Evolutionary conservation across 2,888 invertebrate genomes (phyloP).

Genomic region (Leptinotarsa juncta): DNA sequence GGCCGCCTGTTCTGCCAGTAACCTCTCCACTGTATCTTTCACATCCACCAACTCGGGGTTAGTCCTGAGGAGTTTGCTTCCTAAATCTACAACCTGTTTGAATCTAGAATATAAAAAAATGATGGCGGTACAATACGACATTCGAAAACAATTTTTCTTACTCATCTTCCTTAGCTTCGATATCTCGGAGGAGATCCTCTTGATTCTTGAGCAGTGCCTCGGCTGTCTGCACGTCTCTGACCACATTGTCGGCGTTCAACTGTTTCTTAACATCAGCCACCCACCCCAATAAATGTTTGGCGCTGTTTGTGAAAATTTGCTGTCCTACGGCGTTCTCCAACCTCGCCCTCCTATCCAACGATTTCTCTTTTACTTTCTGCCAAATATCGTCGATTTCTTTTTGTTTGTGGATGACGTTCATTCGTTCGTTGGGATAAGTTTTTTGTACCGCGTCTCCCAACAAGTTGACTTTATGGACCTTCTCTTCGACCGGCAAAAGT

Average conservation of each 20-base stretch:
- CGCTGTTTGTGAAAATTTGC: slow-evolving; percentile 91
- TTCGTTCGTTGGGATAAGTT: slow-evolving; percentile 90
- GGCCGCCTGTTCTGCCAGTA: slow-evolving; percentile 81
- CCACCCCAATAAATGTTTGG: slow-evolving; percentile 86
- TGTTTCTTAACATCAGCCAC: slow-evolving; percentile 82
- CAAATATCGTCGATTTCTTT: slow-evolving; percentile 88
- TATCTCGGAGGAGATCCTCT: slow-evolving; percentile 90
- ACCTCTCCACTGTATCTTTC: slow-evolving; percentile 76
- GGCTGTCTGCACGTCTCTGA: slow-evolving; percentile 92
- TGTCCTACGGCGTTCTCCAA: slow-evolving; percentile 95
- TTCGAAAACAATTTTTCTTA: slow-evolving; percentile 63
- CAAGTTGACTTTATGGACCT: slow-evolving; percentile 82
- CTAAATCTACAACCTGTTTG: slow-evolving; percentile 83
- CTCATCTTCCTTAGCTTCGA: slow-evolving; percentile 91
- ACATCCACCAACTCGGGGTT: slow-evolving; percentile 84
- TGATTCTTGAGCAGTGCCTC: slow-evolving; percentile 91
- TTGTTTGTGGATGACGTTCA: slow-evolving; percentile 86
- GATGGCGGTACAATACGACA: no score
- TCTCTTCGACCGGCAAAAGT: slow-evolving; percentile 93
- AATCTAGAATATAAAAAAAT: slow-evolving; percentile 68
- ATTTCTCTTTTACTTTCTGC: slow-evolving; percentile 88
- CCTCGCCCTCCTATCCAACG: slow-evolving; percentile 82
- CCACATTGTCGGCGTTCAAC: slow-evolving; percentile 80
- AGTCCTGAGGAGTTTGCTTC: slow-evolving; percentile 78
- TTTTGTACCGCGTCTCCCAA: slow-evolving; percentile 88